phyloP scores from a whole-genome alignment of 2,888 invertebrate species.

The Brenthis daphne region DNA sequence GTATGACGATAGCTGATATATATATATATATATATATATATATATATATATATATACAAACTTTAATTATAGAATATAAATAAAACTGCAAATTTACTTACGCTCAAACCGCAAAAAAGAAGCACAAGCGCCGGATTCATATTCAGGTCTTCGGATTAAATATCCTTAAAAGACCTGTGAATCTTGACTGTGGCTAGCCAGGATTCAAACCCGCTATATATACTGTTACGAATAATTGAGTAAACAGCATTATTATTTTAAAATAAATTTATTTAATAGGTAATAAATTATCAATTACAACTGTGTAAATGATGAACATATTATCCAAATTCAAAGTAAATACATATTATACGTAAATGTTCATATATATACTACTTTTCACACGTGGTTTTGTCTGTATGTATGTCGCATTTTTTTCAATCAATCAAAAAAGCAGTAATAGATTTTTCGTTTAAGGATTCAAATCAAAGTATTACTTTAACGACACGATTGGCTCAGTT shows the following conservation, averaged over 20 bases:
- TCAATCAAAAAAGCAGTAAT: not conserved
- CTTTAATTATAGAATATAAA: not conserved
- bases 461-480: no score
- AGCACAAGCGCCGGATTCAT: conserved; percentile 25
- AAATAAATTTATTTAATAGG: conserved; percentile 34
- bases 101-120: conserved; percentile 7
- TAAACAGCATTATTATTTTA: conserved; percentile 29
- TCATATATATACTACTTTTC: conserved; percentile 1
- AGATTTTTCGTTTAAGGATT: not conserved
- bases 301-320: conserved; percentile 28
- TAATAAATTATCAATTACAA: conserved; percentile 39
- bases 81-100: not conserved
- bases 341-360: conserved; percentile 1
- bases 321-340: conserved; percentile 15
- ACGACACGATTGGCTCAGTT: no score
- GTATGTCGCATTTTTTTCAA: not conserved
- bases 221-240: conserved; percentile 11
- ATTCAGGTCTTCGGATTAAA: conserved; percentile 30
- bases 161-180: conserved; percentile 30
- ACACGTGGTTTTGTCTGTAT: not conserved
- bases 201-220: conserved; percentile 12
- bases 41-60: no score
- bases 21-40: no score
- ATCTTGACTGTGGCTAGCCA: conserved; percentile 15
- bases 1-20: no score